Percentiles rank a stretch among this genome's conserved stretches.
Conservation (phyloP, 2,888 invertebrate species). For the Nebria brevicollis region DNA sequence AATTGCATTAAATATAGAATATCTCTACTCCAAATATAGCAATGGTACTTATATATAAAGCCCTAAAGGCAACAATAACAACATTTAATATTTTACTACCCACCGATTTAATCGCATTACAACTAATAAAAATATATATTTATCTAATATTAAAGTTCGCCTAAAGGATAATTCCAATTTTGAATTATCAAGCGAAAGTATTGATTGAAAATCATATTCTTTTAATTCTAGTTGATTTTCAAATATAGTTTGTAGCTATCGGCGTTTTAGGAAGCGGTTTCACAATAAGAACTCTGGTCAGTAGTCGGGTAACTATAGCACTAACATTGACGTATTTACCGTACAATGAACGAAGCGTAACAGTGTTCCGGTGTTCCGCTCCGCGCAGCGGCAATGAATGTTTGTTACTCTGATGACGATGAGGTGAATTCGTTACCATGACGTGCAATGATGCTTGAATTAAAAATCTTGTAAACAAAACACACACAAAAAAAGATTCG, state of each 20-base stretch:
- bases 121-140: too few relatives aligned
- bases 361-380: slow-evolving; percentile 34
- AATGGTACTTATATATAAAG: too few relatives aligned
- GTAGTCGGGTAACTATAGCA: neutral
- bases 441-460: slow-evolving; percentile 44
- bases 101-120: too few relatives aligned
- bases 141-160: too few relatives aligned
- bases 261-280: neutral
- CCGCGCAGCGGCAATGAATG: slow-evolving; percentile 27
- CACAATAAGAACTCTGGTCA: neutral
- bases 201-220: neutral
- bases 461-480: slow-evolving; percentile 31
- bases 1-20: too few relatives aligned
- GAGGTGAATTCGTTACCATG: slow-evolving; percentile 33
- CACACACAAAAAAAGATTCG: slow-evolving; percentile 23
- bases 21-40: too few relatives aligned
- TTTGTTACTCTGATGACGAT: slow-evolving; percentile 33
- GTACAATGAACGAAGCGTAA: slow-evolving; percentile 17
- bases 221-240: neutral
- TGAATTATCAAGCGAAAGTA: too few relatives aligned
- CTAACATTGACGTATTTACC: neutral
- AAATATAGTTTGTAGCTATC: neutral
- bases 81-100: too few relatives aligned
- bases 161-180: too few relatives aligned
- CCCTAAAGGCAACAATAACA: too few relatives aligned